Evolutionary conservation across 2,797 vertebrate genomes (phyloP), one percentile per base, ranked within the genome.

Genomic region (Gallinago stenura): DNA sequence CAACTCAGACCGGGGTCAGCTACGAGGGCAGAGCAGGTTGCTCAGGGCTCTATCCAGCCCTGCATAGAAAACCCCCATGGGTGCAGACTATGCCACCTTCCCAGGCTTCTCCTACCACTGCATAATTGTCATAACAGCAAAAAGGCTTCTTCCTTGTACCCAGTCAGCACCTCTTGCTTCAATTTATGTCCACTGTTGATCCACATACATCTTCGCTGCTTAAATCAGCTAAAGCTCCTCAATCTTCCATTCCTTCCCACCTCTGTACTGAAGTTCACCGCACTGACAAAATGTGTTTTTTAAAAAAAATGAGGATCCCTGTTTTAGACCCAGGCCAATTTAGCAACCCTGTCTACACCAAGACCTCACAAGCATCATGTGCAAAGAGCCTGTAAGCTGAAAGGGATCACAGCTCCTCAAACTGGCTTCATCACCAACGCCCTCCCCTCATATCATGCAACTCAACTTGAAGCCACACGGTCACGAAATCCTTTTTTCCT

Each of bases 21-120:
- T 83, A 9, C 13, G 15, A 89, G 9, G 7, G 39, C 65, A 69
- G 37, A 62, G 10, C 31, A 72, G 20, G 33, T 13, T 77, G 75
- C 35, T 72, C 48, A 45, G 28, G 54, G 48, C 17, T 90, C 81
- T 58, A 81, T 33, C 31, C 53, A 61, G 19, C 30, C 54, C 31
- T 0, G 7, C 28, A 37, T 0, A 21, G 39, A 73, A 69, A 87
- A 54, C 5, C 16, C 46, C 25, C 30, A n/a, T 1, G 12, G 39
- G 43, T 20, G 21, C 50, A 69, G 60, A 58, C 21, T 43, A 33
- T 13, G 39, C 3, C 10, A 58, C 31, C 21, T 77, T 41, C 28
- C 10, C 1, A 15, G 13, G 39, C 48, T 76, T 37, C 48, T 33
- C 3, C 0, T 31, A 33, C 31, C 20, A 41, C 58, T 2, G 13